Evolutionary conservation across 2,797 vertebrate species (phyloP).

Genomic region (Pantherophis vulpinus): DNA sequence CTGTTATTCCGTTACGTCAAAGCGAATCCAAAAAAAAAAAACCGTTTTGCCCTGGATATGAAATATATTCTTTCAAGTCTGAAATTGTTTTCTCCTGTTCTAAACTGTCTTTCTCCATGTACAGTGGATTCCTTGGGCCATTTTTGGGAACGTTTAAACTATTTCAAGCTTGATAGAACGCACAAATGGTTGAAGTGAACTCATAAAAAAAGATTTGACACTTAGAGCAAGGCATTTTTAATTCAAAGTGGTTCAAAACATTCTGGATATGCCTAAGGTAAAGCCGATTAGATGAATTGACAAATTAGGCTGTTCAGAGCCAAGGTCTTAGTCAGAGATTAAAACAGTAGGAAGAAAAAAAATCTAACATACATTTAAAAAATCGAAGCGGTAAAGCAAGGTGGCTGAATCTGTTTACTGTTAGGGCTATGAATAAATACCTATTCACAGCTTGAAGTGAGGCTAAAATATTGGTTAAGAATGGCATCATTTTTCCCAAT

Average conservation of each 20-base stretch:
- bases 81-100: neutral
- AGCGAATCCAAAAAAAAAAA: neutral
- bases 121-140: neutral
- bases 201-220: neutral
- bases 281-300: neutral
- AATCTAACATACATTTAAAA: neutral
- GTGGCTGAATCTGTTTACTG: neutral
- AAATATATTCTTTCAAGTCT: neutral
- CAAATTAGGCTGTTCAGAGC: neutral
- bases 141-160: neutral
- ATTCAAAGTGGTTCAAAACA: neutral
- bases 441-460: neutral
- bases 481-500: neutral
- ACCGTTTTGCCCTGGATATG: neutral
- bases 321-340: neutral
- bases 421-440: neutral
- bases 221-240: neutral
- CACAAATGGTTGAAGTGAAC: neutral
- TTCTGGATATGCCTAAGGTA: neutral
- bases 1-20: neutral
- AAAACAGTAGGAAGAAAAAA: neutral
- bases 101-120: neutral
- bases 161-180: neutral
- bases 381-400: neutral
- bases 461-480: neutral